These are phyloP conservation scores for Trachemys scripta DNA, from an alignment of 2,113 vertebrate genomes.

Conservation along the genomic window DNA sequence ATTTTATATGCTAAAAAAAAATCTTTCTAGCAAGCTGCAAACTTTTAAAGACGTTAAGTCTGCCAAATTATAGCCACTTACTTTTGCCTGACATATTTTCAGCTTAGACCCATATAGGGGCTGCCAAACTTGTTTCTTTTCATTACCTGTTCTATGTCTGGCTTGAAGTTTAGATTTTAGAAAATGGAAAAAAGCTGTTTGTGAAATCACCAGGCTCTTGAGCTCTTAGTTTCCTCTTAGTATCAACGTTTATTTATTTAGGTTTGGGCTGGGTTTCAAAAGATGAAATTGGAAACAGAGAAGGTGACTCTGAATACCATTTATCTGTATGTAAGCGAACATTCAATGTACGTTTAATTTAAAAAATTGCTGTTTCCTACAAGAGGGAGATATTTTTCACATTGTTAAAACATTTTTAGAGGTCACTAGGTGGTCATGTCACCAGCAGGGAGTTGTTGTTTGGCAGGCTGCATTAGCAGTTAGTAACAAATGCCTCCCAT, in stretches of 20 bases:
- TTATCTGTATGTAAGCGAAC: slow-evolving; percentile 88
- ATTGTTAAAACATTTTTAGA: slow-evolving; percentile 91
- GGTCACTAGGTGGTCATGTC: slow-evolving; percentile 91
- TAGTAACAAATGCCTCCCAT: slow-evolving; percentile 87
- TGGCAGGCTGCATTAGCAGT: slow-evolving; percentile 87
- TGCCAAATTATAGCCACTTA: slow-evolving; percentile 84
- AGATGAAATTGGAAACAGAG: slow-evolving; percentile 90
- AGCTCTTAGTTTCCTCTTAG: slow-evolving; percentile 90
- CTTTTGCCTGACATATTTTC: slow-evolving; percentile 83
- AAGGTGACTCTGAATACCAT: slow-evolving; percentile 89
- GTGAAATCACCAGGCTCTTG: slow-evolving; percentile 86
- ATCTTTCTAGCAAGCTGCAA: slow-evolving; percentile 75
- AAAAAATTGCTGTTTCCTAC: slow-evolving; percentile 89
- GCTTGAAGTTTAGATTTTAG: slow-evolving; percentile 86
- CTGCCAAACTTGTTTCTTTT: slow-evolving; percentile 88
- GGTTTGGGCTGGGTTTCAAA: slow-evolving; percentile 89
- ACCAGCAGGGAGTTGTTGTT: slow-evolving; percentile 89
- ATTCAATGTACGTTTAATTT: slow-evolving; percentile 88
- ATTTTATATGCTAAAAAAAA: slow-evolving; percentile 71
- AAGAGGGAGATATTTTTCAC: slow-evolving; percentile 93
- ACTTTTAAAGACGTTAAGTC: slow-evolving; percentile 83
- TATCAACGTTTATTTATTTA: slow-evolving; percentile 92
- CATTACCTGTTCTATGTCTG: slow-evolving; percentile 88
- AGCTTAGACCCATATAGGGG: slow-evolving; percentile 78
- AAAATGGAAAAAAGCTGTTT: slow-evolving; percentile 90